Base-by-base conservation (phyloP, 1,140 invertebrate genomes). In the Drosophila athabasca region DNA sequence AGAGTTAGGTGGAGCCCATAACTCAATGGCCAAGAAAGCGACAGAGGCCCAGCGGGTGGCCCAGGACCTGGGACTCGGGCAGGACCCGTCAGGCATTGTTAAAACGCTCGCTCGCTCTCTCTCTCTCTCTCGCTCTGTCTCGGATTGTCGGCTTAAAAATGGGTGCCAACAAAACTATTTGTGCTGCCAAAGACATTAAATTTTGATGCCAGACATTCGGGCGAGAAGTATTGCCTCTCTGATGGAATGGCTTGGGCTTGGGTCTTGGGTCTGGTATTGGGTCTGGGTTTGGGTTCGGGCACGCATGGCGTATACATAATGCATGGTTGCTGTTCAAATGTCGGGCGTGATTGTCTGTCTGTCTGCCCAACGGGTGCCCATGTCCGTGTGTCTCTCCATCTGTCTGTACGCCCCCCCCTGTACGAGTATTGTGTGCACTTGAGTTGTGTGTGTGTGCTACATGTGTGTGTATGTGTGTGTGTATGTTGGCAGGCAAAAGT, bases 231-330 rank as follows among this genome's bases (percentile, higher is more conserved):
- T 68, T 59, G 59, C 61, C 74, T 39, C 9, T 60, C 44, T 54
- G 50, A 55, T 69, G 62, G 59, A 62, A 29, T 41, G 44, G 55
- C 35, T 9, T 24, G 48, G 46, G 6, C 17, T 19, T 19, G 17
- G 43, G 54, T 17, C 0, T 46, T 31, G 31, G 24, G 22, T 29
- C 8, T 13, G 54, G 17, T 26, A 15, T 50, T 46, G 13, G 46
- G 31, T 11, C 4, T 26, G 24, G 24, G 24, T 41, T 22, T 11
- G 9, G 45, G 26, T 7, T 17, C 7, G 35, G 58, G 58, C 80
- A 83, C 80, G 80, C 76, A 83, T 83, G 76, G 76, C 72, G 80
- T 84, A 85, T 84, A 77, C 67, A 85, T 84, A 84, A 80, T 84
- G 81, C 68, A 85, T 77, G 62, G 49, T 59, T 62, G 52, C 54